Percentiles rank a stretch among this genome's conserved stretches.
phyloP scores from a whole-genome alignment of 2,113 vertebrate genomes.

The Osmerus eperlanus region DNA sequence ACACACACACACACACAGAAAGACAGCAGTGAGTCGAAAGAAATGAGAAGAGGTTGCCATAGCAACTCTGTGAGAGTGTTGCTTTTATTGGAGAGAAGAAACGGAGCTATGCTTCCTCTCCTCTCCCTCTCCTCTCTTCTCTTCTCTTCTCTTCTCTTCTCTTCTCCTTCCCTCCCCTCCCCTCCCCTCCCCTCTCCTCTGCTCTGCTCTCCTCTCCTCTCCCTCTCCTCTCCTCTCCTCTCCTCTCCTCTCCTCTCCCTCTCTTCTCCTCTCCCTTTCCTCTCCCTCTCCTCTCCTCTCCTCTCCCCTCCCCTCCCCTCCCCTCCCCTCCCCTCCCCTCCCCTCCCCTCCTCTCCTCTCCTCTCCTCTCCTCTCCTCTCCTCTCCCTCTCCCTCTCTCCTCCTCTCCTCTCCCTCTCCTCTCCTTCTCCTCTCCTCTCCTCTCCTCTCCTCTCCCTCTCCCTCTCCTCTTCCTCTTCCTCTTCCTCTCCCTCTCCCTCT shows the following conservation, averaged over 20 bases:
- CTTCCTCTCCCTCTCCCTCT: neutral
- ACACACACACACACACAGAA: conserved; percentile 56
- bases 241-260: too few species aligned
- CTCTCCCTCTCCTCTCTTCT: neutral
- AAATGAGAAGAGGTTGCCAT: conserved; percentile 59
- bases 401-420: neutral
- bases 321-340: too few species aligned
- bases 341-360: neutral
- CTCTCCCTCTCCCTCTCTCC: too few species aligned
- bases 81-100: conserved; percentile 61
- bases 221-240: too few species aligned
- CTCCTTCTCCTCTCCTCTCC: too few species aligned
- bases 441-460: too few species aligned
- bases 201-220: too few species aligned
- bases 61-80: conserved; percentile 60
- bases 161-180: too few species aligned
- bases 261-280: too few species aligned
- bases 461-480: conserved; percentile 17
- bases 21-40: conserved; percentile 67
- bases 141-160: neutral
- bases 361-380: conserved; percentile 5
- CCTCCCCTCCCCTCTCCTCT: too few species aligned
- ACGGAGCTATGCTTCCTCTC: conserved; percentile 23
- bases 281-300: too few species aligned
- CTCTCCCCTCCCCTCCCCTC: too few species aligned